A percentile compares a stretch with the other conserved stretches of the same genome.
Conservation (phyloP, 1,140 invertebrate species). For the Mycetomoellerius zeteki region DNA sequence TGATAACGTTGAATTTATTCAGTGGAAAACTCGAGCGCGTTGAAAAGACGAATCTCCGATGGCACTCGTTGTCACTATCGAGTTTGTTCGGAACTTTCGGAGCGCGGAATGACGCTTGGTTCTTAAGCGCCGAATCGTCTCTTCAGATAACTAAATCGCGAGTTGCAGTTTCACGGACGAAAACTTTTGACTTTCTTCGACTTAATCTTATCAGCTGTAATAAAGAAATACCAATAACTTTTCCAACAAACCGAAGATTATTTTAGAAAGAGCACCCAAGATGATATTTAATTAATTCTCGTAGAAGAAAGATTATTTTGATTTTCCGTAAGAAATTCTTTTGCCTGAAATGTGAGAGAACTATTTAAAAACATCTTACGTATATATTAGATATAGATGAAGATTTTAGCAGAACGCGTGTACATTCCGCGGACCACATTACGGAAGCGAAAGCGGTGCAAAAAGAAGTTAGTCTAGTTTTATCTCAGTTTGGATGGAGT, state of each 20-base stretch:
- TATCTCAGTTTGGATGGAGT: constrained; percentile 48
- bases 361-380: not conserved
- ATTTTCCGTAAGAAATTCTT: not conserved
- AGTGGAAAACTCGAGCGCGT: constrained; percentile 70
- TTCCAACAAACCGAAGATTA: not conserved
- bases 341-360: too few species aligned
- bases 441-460: constrained; percentile 12
- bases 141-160: not conserved
- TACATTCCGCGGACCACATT: not conserved
- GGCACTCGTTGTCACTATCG: constrained; percentile 54
- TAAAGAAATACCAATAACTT: not conserved
- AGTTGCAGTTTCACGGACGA: not conserved
- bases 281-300: constrained; percentile 12
- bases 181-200: not conserved
- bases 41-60: constrained; percentile 62
- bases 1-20: constrained; percentile 77
- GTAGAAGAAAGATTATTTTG: not conserved
- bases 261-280: not conserved
- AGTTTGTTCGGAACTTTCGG: constrained; percentile 48
- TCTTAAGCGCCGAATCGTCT: constrained; percentile 38
- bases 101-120: not conserved
- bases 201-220: constrained; percentile 26
- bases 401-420: not conserved
- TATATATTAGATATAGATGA: not conserved
- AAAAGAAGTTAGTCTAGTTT: constrained; percentile 59